Base-by-base conservation (phyloP, 1,140 invertebrate genomes). In the Hesperophylax magnus region DNA sequence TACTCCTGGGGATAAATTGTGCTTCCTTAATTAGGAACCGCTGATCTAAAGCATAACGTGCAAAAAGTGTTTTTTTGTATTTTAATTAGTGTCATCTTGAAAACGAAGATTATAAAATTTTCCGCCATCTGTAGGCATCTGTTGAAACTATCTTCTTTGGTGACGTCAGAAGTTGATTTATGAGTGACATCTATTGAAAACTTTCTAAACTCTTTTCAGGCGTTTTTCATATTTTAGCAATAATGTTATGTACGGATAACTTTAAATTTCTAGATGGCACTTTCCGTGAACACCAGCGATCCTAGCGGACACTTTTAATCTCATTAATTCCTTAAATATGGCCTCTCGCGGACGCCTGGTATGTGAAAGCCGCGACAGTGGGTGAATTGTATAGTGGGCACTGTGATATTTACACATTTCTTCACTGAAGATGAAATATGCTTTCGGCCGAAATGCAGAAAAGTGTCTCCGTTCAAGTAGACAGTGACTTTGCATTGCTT, bases 401-500 rank as follows among this genome's bases (percentile, higher is more conserved):
- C 53, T 76, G 74, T 76, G 74, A 60, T 61, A 60, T 61, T 76
- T 56, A 56, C 39, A 60, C 27, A 60, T 79, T 79, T 79, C 78
- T 74, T 79, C 78, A 67, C 56, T 61, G 53, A 80, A 80, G 74
- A 80, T 80, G 79, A 80, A 80, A 80, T 88, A 89, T 89, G 89
- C 87, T 89, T 87, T 86, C 88, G 78, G 82, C 85, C 88, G 91
- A 92, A 91, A 92, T 92, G 91, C 91, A 91, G 91, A 94, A 93
- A 91, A 94, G 93, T 92, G 93, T 94, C 84, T 93, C 93, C 86
- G 93, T 94, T 87, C 93, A 94, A 93, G 93, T 94, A 87, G 93
- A 93, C 91, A 93, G 93, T 92, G 93, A 94, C 91, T 93, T 94
- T 88, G 92, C 93, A 84, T 89, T 94, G 88, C 89, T 92, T 83